Evolutionary conservation across 2,888 invertebrate species (phyloP).

Genomic region (Drosophila macrospina): DNA sequence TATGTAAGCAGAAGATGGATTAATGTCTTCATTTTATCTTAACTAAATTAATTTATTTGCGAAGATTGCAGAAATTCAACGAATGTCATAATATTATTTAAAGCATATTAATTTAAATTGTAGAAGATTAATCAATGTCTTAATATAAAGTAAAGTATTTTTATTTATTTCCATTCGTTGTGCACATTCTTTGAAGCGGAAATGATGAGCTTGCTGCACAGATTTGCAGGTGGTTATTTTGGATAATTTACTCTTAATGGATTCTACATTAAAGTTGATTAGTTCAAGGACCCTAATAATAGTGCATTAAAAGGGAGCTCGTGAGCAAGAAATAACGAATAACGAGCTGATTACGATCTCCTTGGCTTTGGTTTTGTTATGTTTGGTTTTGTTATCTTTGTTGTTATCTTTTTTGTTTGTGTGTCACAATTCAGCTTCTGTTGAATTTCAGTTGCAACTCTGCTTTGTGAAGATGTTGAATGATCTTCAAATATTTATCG

Average conservation of each 20-base stretch:
- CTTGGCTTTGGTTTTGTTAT: not conserved
- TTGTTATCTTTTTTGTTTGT: not conserved
- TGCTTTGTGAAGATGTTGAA: slow-evolving; percentile 6
- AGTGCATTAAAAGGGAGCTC: slow-evolving; percentile 12
- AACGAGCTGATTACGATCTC: slow-evolving; percentile 7
- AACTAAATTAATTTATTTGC: no score
- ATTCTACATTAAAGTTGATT: slow-evolving; percentile 43
- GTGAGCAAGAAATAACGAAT: slow-evolving; percentile 5
- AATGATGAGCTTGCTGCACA: slow-evolving; percentile 4
- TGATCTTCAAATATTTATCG: slow-evolving; percentile 29
- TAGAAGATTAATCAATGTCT: not conserved
- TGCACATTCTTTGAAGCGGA: not conserved
- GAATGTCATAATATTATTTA: no score
- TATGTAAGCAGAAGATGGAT: no score
- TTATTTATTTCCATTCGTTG: not conserved
- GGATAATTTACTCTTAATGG: slow-evolving; percentile 44
- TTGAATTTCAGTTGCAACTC: not conserved
- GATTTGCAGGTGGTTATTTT: slow-evolving; percentile 29
- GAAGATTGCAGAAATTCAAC: no score
- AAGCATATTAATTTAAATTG: not conserved
- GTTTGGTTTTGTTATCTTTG: slow-evolving; percentile 4
- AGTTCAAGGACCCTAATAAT: slow-evolving; percentile 27
- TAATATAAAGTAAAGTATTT: not conserved
- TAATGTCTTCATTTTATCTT: no score
- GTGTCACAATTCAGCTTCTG: no score